Percentiles rank a stretch among this genome's conserved stretches.
Conservation (phyloP, 2,888 invertebrate species). For the Lottia scabra region DNA sequence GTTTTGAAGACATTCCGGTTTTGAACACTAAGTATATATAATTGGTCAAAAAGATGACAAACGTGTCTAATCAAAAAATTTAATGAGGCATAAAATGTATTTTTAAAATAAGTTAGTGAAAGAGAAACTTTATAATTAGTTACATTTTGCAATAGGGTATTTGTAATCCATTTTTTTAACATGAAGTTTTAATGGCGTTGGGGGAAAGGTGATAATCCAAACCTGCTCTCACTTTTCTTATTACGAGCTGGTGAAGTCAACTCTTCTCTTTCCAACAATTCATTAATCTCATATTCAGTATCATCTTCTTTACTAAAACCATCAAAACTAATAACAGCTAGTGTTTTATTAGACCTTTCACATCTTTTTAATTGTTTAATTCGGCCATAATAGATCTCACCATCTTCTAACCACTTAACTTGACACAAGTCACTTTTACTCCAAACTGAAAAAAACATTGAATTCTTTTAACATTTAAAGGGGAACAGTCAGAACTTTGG, state of each 20-base stretch:
- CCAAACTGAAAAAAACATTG: conserved; percentile 47
- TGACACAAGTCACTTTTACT: conserved; percentile 46
- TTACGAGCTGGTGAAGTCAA: neutral
- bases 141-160: neutral
- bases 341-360: conserved; percentile 26
- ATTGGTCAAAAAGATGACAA: too few species aligned
- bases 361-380: conserved; percentile 35
- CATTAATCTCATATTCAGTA: conserved; percentile 39
- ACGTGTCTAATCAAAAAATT: too few species aligned
- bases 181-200: too few species aligned
- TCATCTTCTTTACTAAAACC: conserved; percentile 42
- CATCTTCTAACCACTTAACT: conserved; percentile 46
- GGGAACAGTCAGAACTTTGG: too few species aligned
- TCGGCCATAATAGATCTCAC: conserved; percentile 36
- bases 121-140: neutral
- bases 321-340: conserved; percentile 42
- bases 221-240: too few species aligned
- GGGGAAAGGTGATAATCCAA: too few species aligned
- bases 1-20: too few species aligned
- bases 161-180: too few species aligned
- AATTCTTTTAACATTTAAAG: too few species aligned
- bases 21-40: too few species aligned
- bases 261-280: conserved; percentile 26
- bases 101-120: neutral
- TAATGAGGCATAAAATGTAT: too few species aligned